Evolutionary conservation across 1,140 invertebrate genomes (phyloP).

Genomic region (Drosophila arizonae): DNA sequence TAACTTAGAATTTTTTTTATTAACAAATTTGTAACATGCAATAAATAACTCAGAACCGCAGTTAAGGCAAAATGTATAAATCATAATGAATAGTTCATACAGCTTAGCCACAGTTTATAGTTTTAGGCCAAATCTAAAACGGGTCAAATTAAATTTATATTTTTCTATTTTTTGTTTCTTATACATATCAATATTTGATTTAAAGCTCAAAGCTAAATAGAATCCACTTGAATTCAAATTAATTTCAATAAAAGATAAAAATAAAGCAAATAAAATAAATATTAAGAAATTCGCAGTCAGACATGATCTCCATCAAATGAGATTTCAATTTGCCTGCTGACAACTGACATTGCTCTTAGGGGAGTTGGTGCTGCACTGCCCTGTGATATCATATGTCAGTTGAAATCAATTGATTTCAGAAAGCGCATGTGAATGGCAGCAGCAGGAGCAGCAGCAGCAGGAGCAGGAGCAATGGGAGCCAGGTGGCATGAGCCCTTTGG

Average conservation of each 20-base stretch:
- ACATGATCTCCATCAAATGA: not conserved
- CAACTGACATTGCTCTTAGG: not conserved
- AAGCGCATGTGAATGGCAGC: slow-evolving; percentile 10
- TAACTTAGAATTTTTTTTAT: no score
- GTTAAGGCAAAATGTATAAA: no score
- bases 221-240: not conserved
- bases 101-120: no score
- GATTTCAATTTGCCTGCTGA: slow-evolving; percentile 3
- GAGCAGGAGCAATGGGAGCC: slow-evolving; percentile 1
- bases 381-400: not conserved
- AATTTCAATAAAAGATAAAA: not conserved
- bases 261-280: not conserved
- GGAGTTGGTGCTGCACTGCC: slow-evolving; percentile 5
- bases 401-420: slow-evolving; percentile 8
- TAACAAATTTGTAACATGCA: no score
- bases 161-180: not conserved
- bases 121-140: no score
- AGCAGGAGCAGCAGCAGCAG: slow-evolving; percentile 3
- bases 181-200: not conserved
- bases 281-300: not conserved
- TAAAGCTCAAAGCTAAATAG: not conserved
- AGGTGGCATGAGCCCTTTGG: slow-evolving; percentile 22
- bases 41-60: no score
- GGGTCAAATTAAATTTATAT: no score
- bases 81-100: no score